These are phyloP conservation scores for Apostichopus parvimensis DNA, from an alignment of 35 echinoderm and acorn worm species.

Conservation along the genomic window DNA sequence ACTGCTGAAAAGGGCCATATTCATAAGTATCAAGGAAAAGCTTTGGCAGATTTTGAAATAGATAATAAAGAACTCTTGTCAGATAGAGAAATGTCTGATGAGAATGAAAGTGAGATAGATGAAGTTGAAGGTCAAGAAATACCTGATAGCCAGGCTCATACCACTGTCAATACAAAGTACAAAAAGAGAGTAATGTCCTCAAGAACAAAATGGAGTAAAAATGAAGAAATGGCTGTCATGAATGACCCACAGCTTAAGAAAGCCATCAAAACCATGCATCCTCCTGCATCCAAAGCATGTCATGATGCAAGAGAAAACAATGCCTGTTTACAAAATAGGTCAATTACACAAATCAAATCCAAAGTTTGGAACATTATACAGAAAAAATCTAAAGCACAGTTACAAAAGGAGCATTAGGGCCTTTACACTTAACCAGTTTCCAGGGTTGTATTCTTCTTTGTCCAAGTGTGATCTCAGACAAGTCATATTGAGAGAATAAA, in stretches of 20 bases:
- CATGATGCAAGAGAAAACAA: not conserved
- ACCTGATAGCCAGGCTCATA: not conserved
- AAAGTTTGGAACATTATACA: constrained; percentile 52
- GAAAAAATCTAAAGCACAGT: constrained; percentile 13
- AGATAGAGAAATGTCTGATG: not conserved
- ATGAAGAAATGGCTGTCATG: constrained; percentile 33
- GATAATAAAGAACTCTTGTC: not conserved
- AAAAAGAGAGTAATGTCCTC: not conserved
- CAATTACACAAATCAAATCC: constrained; percentile 39
- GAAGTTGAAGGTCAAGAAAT: not conserved
- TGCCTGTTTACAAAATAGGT: constrained; percentile 28
- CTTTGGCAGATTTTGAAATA: constrained; percentile 50
- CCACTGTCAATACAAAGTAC: not conserved
- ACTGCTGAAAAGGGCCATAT: constrained; percentile 62
- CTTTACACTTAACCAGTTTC: no score
- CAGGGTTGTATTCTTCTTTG: no score
- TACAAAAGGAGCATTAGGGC: not conserved
- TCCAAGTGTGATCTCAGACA: no score
- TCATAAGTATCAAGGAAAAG: constrained; percentile 45
- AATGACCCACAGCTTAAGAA: constrained; percentile 1
- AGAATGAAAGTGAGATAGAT: not conserved
- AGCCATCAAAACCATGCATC: constrained; percentile 22
- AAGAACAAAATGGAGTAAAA: constrained; percentile 24
- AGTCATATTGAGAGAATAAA: no score
- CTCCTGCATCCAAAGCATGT: constrained; percentile 19